These are phyloP conservation scores for Manacus vitellinus DNA, from an alignment of 2,113 vertebrate genomes.

Conservation along the genomic window DNA sequence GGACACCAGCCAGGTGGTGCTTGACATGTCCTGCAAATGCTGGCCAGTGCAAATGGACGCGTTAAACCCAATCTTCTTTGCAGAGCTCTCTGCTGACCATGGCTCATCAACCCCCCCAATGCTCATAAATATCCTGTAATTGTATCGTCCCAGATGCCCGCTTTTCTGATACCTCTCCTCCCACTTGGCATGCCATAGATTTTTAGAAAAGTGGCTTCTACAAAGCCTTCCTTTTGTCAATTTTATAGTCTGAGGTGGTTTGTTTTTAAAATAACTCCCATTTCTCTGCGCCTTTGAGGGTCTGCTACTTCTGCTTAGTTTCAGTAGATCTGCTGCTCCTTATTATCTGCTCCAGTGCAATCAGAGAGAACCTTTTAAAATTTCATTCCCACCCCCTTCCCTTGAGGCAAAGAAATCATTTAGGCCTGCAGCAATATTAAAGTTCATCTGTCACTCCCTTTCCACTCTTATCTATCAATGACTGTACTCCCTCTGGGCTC, in stretches of 20 bases:
- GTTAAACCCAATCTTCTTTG: background rate
- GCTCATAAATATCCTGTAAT: background rate
- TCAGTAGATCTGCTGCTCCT: constrained; percentile 46
- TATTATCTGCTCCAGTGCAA: constrained; percentile 62
- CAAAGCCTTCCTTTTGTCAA: background rate
- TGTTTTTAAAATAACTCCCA: background rate
- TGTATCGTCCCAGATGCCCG: background rate
- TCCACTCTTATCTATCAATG: constrained; percentile 65
- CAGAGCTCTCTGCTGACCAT: background rate
- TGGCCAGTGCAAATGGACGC: accelerated
- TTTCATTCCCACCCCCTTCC: constrained; percentile 52
- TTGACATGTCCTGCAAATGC: accelerated
- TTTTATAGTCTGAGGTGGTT: background rate
- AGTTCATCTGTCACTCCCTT: constrained; percentile 68
- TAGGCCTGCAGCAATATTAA: constrained; percentile 70
- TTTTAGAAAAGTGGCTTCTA: background rate
- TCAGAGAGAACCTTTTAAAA: constrained; percentile 52
- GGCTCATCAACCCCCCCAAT: accelerated
- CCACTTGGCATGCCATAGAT: background rate
- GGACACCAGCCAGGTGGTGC: background rate
- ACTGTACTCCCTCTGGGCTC: constrained; percentile 36
- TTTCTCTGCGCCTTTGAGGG: background rate
- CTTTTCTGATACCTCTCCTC: background rate
- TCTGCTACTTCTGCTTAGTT: constrained; percentile 18
- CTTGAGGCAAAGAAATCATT: constrained; percentile 63